Evolutionary conservation across 2,797 vertebrate species (phyloP), one percentile per base, ranked within the genome.

Genomic region (Fundulus diaphanus): DNA sequence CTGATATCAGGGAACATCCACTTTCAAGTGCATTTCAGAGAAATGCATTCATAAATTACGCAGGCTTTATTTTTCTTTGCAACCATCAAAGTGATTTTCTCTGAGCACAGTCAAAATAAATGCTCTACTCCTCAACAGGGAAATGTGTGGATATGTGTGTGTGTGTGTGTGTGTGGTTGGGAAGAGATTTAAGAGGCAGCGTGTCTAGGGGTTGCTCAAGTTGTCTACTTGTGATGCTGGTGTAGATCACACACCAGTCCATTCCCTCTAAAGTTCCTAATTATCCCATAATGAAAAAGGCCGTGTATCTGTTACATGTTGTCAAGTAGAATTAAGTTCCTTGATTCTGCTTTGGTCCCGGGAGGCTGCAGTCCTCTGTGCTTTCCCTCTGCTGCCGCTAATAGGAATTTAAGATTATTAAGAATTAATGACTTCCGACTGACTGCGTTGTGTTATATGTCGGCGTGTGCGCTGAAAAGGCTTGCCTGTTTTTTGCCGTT

Each of bases 241-340:
- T n/a, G 5, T 74, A 81, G 83, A 87, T 86, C 82, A 88, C 82
- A 87, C 76, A 65, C 57, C 66, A 54, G 63, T 52, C 73, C 79
- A 48, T 79, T 90, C n/a, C 74, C 74, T 85, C 73, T 81, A 44
- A 88, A 90, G 82, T 78, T 75, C 74, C 71, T 88, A 84, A 86
- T 92, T 92, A 92, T 89, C 80, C 70, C 63, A 42, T 78, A 88
- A 82, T 71, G n/a, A 81, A 85, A 74, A 85, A 74, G 63, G 72
- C 79, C 72, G 33, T 68, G 74, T 75, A 71, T 86, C 86, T 73
- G 46, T 78, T 82, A 68, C 79, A 77, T 90, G 85, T 91, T 93
- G 89, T 93, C 83, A 85, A 80, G 88, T 69, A 78, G 74, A 90
- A 89, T 93, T 91, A 86, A 37, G 86, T 86, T 86, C 85, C 87